Conservation (phyloP, 1,140 invertebrate genomes). For the Drusus annulatus region DNA sequence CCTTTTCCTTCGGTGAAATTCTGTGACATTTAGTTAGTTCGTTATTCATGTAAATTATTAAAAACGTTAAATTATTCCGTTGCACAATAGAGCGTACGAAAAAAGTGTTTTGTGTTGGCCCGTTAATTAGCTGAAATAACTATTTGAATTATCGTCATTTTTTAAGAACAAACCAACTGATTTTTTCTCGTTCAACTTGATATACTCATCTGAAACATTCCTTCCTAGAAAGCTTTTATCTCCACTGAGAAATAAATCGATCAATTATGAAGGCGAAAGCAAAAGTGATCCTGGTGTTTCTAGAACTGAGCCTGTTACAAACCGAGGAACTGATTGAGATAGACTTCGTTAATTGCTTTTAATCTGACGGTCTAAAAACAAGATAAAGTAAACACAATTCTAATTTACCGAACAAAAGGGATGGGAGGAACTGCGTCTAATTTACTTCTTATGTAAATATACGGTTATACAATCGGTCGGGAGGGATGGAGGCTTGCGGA, state of each 20-base stretch:
- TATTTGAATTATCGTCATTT: too few relatives aligned
- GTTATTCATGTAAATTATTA: too few relatives aligned
- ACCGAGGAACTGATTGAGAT: slow-evolving; percentile 35
- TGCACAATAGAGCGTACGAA: too few relatives aligned
- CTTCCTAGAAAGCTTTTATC: background rate
- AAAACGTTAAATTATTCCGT: too few relatives aligned
- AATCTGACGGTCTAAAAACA: slow-evolving; percentile 46
- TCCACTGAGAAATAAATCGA: background rate
- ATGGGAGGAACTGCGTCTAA: slow-evolving; percentile 35
- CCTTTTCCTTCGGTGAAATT: too few relatives aligned
- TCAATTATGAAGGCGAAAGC: slow-evolving; percentile 28
- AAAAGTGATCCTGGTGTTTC: slow-evolving; percentile 1
- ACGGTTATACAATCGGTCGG: slow-evolving; percentile 7
- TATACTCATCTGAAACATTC: background rate
- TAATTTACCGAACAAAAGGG: slow-evolving; percentile 26
- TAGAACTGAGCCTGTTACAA: background rate
- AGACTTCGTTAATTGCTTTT: slow-evolving; percentile 46
- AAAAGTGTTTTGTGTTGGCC: too few relatives aligned
- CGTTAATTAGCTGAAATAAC: too few relatives aligned
- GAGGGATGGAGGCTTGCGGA: background rate
- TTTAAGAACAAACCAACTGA: too few relatives aligned
- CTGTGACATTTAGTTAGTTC: too few relatives aligned
- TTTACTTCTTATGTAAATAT: slow-evolving; percentile 51
- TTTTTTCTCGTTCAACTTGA: background rate
- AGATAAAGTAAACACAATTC: slow-evolving; percentile 46